A percentile compares a stretch with the other conserved stretches of the same genome.
phyloP scores from a whole-genome alignment of 2,888 invertebrate genomes.

The Hemicrepidius hirtus region DNA sequence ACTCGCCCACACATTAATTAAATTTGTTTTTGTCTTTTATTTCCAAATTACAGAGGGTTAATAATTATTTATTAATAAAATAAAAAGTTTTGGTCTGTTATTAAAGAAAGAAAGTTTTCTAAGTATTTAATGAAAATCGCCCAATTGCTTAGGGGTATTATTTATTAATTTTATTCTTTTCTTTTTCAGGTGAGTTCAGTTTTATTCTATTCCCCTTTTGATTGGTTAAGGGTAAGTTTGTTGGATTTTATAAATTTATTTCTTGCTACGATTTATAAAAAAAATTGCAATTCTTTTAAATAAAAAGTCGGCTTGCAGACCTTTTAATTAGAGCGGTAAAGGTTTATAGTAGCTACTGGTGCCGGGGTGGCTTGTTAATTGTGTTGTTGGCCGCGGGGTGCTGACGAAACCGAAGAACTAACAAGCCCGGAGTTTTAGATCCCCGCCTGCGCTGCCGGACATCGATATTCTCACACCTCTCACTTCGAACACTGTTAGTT shows the following conservation, averaged over 20 bases:
- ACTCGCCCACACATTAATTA: too few relatives aligned
- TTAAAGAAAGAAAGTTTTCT: constrained; percentile 1
- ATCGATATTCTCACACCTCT: constrained; percentile 45
- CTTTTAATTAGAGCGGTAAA: constrained; percentile 53
- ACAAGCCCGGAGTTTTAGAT: constrained; percentile 41
- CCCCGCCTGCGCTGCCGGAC: constrained; percentile 34
- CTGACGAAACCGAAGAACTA: constrained; percentile 43
- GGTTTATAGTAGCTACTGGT: constrained; percentile 54
- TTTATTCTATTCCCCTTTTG: background rate
- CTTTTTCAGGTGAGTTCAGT: constrained; percentile 7
- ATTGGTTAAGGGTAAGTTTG: background rate
- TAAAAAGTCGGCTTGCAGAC: constrained; percentile 24
- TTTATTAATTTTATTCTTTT: constrained; percentile 15
- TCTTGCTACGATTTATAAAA: background rate
- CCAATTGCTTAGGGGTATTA: constrained; percentile 8
- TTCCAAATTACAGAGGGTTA: too few relatives aligned
- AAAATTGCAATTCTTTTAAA: constrained; percentile 11
- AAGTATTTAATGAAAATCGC: constrained; percentile 19
- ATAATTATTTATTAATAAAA: too few relatives aligned
- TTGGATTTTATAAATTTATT: background rate
- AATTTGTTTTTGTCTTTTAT: too few relatives aligned
- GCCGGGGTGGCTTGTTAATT: constrained; percentile 56
- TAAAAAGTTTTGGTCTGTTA: background rate
- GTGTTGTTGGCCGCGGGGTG: constrained; percentile 54
- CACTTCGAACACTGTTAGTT: constrained; percentile 55